Evolutionary conservation across 2,888 invertebrate genomes (phyloP).

Genomic region (Sinodicranocentrus sp.): DNA sequence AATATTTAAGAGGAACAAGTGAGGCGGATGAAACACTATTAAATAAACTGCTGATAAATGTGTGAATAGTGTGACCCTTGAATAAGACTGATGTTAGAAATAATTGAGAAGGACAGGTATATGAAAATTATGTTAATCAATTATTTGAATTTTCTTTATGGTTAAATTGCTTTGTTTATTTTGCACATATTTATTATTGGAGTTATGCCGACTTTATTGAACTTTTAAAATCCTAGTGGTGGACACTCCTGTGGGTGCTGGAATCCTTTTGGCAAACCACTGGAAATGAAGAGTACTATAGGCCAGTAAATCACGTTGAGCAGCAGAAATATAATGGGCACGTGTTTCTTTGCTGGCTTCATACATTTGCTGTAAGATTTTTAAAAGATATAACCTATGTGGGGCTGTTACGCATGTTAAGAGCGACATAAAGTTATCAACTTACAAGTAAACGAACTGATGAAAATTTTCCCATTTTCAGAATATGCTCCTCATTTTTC

Average conservation of each 20-base stretch:
- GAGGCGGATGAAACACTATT: too few relatives aligned
- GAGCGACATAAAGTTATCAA: neutral
- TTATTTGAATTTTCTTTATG: neutral
- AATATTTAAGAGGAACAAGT: too few relatives aligned
- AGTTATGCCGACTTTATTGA: neutral
- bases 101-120: neutral
- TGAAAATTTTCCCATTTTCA: slow-evolving; percentile 22
- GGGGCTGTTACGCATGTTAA: neutral
- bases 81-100: neutral
- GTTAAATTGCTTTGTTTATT: neutral
- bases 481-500: slow-evolving; percentile 21
- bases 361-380: slow-evolving; percentile 3
- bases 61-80: too few relatives aligned
- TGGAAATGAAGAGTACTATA: neutral
- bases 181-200: neutral
- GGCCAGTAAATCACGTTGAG: slow-evolving; percentile 13
- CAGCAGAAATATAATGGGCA: slow-evolving; percentile 6
- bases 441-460: slow-evolving; percentile 20
- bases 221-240: too few relatives aligned
- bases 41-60: too few relatives aligned
- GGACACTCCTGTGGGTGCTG: neutral
- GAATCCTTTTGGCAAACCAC: slow-evolving; percentile 18
- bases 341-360: slow-evolving; percentile 11
- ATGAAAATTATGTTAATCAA: neutral
- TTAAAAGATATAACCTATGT: too few relatives aligned